Percentiles rank a stretch among this genome's conserved stretches.
Evolutionary conservation across 2,113 vertebrate genomes (phyloP).

Genomic region (Lucifuga dentata): DNA sequence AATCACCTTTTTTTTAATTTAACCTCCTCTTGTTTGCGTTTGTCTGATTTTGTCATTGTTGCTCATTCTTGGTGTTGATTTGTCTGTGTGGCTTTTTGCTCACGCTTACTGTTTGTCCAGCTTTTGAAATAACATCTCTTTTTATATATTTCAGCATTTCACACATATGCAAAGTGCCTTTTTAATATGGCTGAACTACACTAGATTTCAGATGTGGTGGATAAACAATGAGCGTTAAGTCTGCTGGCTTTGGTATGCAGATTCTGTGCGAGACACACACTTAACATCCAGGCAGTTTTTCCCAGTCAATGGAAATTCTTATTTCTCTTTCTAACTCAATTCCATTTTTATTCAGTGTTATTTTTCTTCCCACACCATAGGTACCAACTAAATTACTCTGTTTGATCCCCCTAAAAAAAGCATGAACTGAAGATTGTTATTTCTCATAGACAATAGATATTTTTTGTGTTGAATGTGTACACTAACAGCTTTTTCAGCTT

Average conservation of each 20-base stretch:
- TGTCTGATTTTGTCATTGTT: conserved; percentile 8
- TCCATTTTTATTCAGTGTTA: not conserved
- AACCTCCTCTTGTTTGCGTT: not conserved
- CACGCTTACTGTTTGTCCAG: not conserved
- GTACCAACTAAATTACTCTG: conserved; percentile 12
- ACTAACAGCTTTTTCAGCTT: conserved; percentile 89
- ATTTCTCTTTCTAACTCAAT: not conserved
- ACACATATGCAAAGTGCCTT: not conserved
- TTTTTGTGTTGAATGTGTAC: conserved; percentile 59
- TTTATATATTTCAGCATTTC: conserved; percentile 31
- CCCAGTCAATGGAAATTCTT: too few species aligned
- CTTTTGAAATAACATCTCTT: conserved; percentile 13
- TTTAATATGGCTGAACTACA: not conserved
- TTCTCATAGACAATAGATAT: conserved; percentile 2
- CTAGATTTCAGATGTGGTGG: not conserved
- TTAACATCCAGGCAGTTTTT: not conserved
- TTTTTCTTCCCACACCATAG: conserved; percentile 30
- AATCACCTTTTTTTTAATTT: conserved; percentile 62
- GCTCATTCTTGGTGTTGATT: not conserved
- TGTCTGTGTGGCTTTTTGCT: not conserved
- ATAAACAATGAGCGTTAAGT: not conserved
- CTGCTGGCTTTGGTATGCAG: not conserved
- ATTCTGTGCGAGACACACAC: conserved; percentile 3
- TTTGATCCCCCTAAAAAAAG: not conserved
- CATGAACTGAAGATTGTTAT: not conserved